Conservation (phyloP, 2,797 vertebrate genomes). For the Acrossocheilus fasciatus region DNA sequence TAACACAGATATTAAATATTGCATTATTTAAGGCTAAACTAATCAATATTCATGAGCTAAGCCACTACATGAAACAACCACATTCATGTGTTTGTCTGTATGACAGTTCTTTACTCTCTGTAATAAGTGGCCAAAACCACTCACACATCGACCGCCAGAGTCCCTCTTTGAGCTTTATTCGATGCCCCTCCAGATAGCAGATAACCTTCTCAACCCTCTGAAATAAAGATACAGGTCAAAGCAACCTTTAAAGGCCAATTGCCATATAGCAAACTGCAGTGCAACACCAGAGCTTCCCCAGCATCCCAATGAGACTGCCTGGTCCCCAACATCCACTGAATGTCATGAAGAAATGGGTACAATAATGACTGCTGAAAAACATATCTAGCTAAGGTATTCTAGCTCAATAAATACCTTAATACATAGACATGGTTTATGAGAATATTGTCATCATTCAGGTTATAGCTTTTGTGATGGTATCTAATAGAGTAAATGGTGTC, state of each 20-base stretch:
- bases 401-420: background rate
- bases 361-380: background rate
- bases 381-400: background rate
- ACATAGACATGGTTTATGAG: background rate
- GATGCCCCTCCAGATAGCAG: constrained; percentile 33
- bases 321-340: background rate
- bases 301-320: constrained; percentile 14
- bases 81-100: background rate
- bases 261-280: constrained; percentile 35
- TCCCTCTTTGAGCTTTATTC: constrained; percentile 4
- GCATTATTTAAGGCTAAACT: background rate
- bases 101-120: constrained; percentile 20
- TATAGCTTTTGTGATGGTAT: background rate
- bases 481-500: background rate
- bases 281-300: constrained; percentile 15
- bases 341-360: background rate
- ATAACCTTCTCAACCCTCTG: constrained; percentile 35
- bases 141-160: constrained; percentile 19
- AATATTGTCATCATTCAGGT: background rate
- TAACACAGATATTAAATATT: background rate
- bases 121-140: constrained; percentile 29
- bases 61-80: background rate
- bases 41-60: background rate
- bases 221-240: constrained; percentile 55
- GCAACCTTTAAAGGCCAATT: constrained; percentile 51